These are phyloP conservation scores for Atlantisia rogersi DNA, from an alignment of 2,113 vertebrate species.

Conservation along the genomic window DNA sequence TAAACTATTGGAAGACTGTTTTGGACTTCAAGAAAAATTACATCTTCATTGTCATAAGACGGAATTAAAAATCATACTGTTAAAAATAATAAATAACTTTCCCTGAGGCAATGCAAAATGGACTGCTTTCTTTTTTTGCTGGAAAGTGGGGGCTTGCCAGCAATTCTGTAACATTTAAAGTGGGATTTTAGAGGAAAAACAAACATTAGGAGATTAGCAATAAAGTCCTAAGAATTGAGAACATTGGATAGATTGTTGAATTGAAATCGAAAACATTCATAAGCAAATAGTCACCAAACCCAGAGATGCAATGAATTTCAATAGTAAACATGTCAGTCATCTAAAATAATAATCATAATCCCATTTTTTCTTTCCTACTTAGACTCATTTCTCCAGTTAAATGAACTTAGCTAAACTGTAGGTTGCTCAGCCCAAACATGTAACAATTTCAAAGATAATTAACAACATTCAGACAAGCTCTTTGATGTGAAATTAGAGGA, in stretches of 20 bases:
- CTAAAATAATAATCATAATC: slow-evolving; percentile 15
- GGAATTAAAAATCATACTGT: background rate
- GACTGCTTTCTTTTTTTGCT: background rate
- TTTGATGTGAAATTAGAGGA: slow-evolving; percentile 49
- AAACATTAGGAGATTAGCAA: background rate
- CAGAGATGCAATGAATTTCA: background rate
- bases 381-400: background rate
- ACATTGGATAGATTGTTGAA: background rate
- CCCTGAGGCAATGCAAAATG: background rate
- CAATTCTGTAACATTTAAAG: background rate
- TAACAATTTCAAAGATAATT: slow-evolving; percentile 49
- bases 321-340: background rate
- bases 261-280: background rate
- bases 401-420: background rate
- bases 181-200: background rate
- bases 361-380: slow-evolving; percentile 14
- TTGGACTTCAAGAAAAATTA: background rate
- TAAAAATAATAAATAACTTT: background rate
- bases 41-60: background rate
- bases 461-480: background rate
- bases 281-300: slow-evolving; percentile 18
- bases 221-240: background rate
- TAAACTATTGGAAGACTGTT: background rate
- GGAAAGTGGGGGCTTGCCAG: background rate
- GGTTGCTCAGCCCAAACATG: background rate